A percentile compares a stretch with the other conserved stretches of the same genome.
Conservation (phyloP, 2,797 vertebrate genomes). For the Melanotaenia maccullochi region DNA sequence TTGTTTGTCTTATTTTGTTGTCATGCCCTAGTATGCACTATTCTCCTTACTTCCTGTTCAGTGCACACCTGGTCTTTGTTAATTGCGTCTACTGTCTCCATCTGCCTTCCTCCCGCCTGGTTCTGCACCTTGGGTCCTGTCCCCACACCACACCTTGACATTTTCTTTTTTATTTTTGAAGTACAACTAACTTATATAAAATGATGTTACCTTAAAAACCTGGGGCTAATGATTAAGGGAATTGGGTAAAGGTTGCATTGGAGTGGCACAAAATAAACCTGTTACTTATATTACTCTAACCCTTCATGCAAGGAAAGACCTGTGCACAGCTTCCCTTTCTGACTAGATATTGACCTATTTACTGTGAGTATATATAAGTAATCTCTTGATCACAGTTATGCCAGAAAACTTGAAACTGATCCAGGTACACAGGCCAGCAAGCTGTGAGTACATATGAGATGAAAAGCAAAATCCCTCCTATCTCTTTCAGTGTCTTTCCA, state of each 20-base stretch:
- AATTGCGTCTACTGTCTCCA: too few species aligned
- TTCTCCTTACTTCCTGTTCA: too few species aligned
- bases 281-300: neutral
- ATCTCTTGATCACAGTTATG: conserved; percentile 63
- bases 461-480: conserved; percentile 63
- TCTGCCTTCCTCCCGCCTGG: too few species aligned
- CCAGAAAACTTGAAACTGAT: conserved; percentile 67
- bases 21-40: too few species aligned
- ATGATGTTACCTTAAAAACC: neutral
- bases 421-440: conserved; percentile 59
- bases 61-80: too few species aligned
- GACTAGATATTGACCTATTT: conserved; percentile 51
- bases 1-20: too few species aligned
- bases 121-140: too few species aligned
- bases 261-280: neutral
- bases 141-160: too few species aligned
- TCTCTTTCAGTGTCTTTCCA: conserved; percentile 57
- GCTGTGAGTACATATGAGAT: conserved; percentile 71
- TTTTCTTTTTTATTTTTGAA: neutral
- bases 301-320: neutral
- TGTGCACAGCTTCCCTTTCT: conserved; percentile 13
- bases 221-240: neutral
- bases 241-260: neutral
- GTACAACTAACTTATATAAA: neutral
- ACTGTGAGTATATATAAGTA: conserved; percentile 38